A percentile compares a stretch with the other conserved stretches of the same genome.
These are phyloP conservation scores for Lucilia sericata DNA, from an alignment of 1,140 invertebrate species.

Conservation along the genomic window DNA sequence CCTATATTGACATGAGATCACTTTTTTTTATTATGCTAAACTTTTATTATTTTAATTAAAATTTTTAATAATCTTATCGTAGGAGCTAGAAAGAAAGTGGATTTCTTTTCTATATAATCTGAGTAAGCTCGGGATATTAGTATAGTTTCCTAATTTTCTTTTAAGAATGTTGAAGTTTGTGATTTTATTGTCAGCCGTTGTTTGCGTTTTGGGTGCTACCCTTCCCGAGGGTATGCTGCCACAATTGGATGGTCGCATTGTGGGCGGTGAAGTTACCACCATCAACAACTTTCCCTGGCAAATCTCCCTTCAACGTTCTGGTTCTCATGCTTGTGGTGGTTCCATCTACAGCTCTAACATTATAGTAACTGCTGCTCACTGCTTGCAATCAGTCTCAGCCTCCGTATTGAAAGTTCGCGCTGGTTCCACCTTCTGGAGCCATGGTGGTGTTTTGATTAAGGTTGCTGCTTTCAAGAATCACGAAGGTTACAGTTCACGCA, in stretches of 20 bases:
- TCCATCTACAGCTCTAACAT: conserved; percentile 54
- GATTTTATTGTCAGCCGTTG: conserved; percentile 61
- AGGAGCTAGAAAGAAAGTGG: too few species aligned
- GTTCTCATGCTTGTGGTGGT: conserved; percentile 70
- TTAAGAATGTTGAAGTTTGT: conserved; percentile 61
- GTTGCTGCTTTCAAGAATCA: conserved; percentile 57
- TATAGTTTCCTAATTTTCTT: background rate
- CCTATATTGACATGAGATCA: too few species aligned
- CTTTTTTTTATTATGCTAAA: too few species aligned
- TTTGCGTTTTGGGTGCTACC: conserved; percentile 50
- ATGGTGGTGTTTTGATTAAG: conserved; percentile 51
- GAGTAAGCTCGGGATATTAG: background rate
- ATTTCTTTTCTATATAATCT: too few species aligned
- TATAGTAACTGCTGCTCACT: conserved; percentile 75
- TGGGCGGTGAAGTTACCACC: conserved; percentile 51
- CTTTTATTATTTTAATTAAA: too few species aligned
- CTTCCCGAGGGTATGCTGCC: conserved; percentile 48
- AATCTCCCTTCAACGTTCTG: conserved; percentile 52
- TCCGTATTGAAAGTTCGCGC: conserved; percentile 54
- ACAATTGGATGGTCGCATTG: conserved; percentile 54
- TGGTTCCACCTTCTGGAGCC: conserved; percentile 57
- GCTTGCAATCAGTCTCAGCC: conserved; percentile 66
- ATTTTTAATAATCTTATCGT: too few species aligned
- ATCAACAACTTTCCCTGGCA: conserved; percentile 55
- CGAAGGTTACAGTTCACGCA: conserved; percentile 57